Base-by-base conservation (phyloP, 2,113 vertebrate species). In the Neogale vison region DNA sequence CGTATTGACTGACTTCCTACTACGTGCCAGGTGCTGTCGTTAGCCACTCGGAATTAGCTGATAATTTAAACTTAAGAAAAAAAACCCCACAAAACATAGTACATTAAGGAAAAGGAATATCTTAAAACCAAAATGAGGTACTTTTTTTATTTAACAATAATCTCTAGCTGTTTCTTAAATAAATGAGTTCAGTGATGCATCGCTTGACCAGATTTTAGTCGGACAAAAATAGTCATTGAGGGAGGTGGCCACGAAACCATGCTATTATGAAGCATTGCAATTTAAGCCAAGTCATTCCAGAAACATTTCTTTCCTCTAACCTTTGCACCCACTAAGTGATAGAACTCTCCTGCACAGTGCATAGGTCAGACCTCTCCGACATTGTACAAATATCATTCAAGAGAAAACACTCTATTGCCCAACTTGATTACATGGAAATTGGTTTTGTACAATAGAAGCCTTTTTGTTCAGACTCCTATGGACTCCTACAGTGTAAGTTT, bases 141-240 rank as follows among this genome's bases (percentile, higher is more conserved):
- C 15, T 47, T 88, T 94, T 42, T 34, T 89, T 97, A 90, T 76
- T 79, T 84, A 47, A 90, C 92, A 72, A 18, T 97, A 97, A 92
- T 82, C 96, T 82, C 45, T 96, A 71, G 95, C 97, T 98, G 61
- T 90, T 98, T 98, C 97, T 93, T 87, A 65, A 97, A 83, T 87
- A 97, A 97, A 97, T 97, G 88, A 96, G 88, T 59, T 98, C 96
- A 97, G 96, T 95, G 94, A 98, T 36, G 79, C 74, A 74, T 94
- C 95, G 82, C 93, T 97, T 98, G 94, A 96, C 96, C 97, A 98
- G 95, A 80, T 93, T 96, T 93, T 71, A 45, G 7, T 55, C 89
- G 86, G 79, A 87, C 39, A 79, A 92, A 93, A 79, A 83, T 89
- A 96, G n/a, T 63, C 7, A 45, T 31, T 11, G 50, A 92, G 88